Evolutionary conservation across 2,113 vertebrate species (phyloP).

Genomic region (Cryptomyrus ogoouensis): DNA sequence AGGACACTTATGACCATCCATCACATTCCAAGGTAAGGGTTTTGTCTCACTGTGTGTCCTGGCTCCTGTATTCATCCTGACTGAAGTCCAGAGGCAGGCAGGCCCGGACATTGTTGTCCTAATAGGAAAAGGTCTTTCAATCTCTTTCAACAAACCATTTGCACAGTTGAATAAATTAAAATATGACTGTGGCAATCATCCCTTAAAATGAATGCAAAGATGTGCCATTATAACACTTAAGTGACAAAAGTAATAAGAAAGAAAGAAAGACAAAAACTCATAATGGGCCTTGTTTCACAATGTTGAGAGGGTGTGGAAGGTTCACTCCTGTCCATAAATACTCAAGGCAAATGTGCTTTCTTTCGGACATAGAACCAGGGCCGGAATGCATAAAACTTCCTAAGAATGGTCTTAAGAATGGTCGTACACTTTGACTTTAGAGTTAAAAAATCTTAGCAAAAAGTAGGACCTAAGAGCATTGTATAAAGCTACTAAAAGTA

Average conservation of each 20-base stretch:
- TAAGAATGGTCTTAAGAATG: too few species aligned
- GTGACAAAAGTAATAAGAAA: neutral
- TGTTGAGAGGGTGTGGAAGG: neutral
- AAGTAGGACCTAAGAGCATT: too few species aligned
- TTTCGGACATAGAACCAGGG: conserved; percentile 7
- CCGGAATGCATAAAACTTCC: too few species aligned
- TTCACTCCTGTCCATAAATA: neutral
- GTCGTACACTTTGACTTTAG: too few species aligned
- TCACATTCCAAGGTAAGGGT: neutral
- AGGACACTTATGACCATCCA: neutral
- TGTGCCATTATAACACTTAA: neutral
- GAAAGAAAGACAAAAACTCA: neutral
- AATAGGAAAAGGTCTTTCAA: neutral
- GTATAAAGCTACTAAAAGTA: too few species aligned
- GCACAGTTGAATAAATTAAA: neutral
- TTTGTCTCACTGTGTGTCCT: conserved; percentile 66
- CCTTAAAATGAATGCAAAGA: neutral
- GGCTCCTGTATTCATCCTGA: conserved; percentile 59
- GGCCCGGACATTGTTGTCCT: conserved; percentile 76
- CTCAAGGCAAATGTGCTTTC: neutral
- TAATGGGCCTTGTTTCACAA: neutral
- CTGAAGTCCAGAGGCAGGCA: conserved; percentile 71
- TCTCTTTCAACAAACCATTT: neutral
- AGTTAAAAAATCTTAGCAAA: too few species aligned
- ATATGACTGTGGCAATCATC: neutral